Conservation (phyloP, 2,888 invertebrate species). For the Amphipyra tragopoginis region DNA sequence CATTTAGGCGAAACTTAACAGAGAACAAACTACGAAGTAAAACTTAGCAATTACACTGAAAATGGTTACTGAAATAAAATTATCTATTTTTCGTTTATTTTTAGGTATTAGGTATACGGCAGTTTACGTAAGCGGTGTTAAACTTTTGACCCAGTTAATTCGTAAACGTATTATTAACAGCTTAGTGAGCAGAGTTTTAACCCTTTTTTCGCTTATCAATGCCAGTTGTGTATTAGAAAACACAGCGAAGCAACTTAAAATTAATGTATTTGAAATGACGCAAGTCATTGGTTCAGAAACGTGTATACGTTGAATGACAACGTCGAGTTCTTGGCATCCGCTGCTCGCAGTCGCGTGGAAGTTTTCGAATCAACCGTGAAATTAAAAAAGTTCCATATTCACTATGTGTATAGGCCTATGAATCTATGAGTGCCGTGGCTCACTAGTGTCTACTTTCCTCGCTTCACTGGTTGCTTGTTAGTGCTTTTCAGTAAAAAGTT, state of each 20-base stretch:
- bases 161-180: slow-evolving; percentile 33
- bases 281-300: slow-evolving; percentile 48
- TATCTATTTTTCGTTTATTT: neutral
- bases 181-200: slow-evolving; percentile 18
- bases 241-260: slow-evolving; percentile 48
- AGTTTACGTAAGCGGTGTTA: slow-evolving; percentile 5
- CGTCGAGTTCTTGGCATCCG: slow-evolving; percentile 70
- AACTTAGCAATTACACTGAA: slow-evolving; percentile 15
- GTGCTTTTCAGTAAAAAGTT: slow-evolving; percentile 64
- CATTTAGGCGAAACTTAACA: slow-evolving; percentile 6
- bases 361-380: slow-evolving; percentile 85
- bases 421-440: slow-evolving; percentile 62
- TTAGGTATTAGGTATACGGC: neutral
- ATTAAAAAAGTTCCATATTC: slow-evolving; percentile 86
- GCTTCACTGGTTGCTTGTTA: slow-evolving; percentile 63
- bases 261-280: slow-evolving; percentile 63
- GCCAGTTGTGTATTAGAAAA: slow-evolving; percentile 39
- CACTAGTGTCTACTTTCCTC: slow-evolving; percentile 61
- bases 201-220: slow-evolving; percentile 20
- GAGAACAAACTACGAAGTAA: slow-evolving; percentile 13
- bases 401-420: slow-evolving; percentile 64
- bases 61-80: no score
- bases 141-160: slow-evolving; percentile 30
- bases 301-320: slow-evolving; percentile 58
- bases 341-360: slow-evolving; percentile 67